Evolutionary conservation across 2,797 vertebrate genomes (phyloP).

Genomic region (Muscicapa comitata): DNA sequence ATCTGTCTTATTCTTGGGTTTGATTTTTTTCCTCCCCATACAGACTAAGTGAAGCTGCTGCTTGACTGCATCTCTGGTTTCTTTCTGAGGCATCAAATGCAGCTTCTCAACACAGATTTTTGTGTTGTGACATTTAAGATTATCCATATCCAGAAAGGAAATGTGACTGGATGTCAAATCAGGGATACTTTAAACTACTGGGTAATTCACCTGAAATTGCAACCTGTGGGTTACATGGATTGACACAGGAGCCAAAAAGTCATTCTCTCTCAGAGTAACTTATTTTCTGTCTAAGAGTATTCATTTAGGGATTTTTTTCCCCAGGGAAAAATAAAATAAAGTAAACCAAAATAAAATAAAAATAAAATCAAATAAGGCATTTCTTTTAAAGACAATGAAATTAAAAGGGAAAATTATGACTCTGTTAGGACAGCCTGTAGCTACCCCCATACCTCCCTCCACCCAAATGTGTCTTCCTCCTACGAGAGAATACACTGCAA

Average conservation of each 20-base stretch:
- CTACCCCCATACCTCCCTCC: rapidly evolving
- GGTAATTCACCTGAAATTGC: not conserved
- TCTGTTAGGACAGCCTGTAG: not conserved
- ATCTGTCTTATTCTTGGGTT: not conserved
- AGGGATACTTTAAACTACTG: not conserved
- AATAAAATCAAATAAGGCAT: not conserved
- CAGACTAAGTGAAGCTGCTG: not conserved
- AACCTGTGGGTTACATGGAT: not conserved
- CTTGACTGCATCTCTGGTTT: not conserved
- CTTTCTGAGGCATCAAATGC: not conserved
- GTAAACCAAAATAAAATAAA: not conserved
- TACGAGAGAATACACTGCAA: not conserved
- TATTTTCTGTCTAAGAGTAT: not conserved
- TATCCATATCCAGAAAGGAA: not conserved
- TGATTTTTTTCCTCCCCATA: not conserved
- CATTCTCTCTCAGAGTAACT: not conserved
- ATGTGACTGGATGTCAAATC: not conserved
- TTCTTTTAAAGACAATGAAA: not conserved
- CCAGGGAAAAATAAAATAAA: not conserved
- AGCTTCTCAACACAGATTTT: not conserved
- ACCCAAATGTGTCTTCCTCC: not conserved
- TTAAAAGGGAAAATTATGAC: not conserved
- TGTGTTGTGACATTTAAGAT: not conserved
- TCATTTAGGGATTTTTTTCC: not conserved
- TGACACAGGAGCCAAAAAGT: not conserved